A percentile compares a stretch with the other conserved stretches of the same genome.
These are phyloP conservation scores for Sebastes trivittatus DNA, from an alignment of 2,797 vertebrate genomes.

Conservation along the genomic window DNA sequence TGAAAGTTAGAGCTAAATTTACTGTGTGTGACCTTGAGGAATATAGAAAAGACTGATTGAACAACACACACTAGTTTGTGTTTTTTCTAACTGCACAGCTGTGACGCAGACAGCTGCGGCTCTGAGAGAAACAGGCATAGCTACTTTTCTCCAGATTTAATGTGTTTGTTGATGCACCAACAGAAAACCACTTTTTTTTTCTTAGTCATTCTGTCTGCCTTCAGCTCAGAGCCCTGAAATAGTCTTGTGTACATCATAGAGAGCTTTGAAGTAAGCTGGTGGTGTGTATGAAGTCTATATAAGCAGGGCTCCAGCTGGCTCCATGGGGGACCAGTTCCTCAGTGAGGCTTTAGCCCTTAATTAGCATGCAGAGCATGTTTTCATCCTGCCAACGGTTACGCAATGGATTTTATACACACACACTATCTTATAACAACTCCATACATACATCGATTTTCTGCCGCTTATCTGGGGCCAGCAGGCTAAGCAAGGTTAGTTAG, in stretches of 20 bases:
- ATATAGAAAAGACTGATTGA: not conserved
- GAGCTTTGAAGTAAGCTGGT: slow-evolving; percentile 47
- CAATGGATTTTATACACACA: not conserved
- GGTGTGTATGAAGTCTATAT: slow-evolving; percentile 25
- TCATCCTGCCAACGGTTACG: not conserved
- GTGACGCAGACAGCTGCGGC: not conserved
- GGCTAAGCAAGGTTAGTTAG: not conserved
- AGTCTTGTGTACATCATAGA: slow-evolving; percentile 18
- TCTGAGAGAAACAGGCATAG: not conserved
- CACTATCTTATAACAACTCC: not conserved
- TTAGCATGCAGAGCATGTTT: not conserved
- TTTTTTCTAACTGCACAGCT: not conserved
- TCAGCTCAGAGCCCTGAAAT: slow-evolving; percentile 11
- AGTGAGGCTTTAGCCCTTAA: slow-evolving; percentile 14
- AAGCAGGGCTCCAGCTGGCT: slow-evolving; percentile 11
- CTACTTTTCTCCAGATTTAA: not conserved
- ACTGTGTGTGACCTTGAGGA: not conserved
- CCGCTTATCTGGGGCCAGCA: not conserved
- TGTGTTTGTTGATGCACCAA: not conserved
- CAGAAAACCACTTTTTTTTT: not conserved
- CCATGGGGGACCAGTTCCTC: slow-evolving; percentile 7
- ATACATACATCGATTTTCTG: not conserved
- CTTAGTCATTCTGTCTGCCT: slow-evolving; percentile 11
- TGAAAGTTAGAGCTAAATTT: not conserved
- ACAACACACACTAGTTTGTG: not conserved